Conservation (phyloP, 2,888 invertebrate species). For the Metacarcinus magister region DNA sequence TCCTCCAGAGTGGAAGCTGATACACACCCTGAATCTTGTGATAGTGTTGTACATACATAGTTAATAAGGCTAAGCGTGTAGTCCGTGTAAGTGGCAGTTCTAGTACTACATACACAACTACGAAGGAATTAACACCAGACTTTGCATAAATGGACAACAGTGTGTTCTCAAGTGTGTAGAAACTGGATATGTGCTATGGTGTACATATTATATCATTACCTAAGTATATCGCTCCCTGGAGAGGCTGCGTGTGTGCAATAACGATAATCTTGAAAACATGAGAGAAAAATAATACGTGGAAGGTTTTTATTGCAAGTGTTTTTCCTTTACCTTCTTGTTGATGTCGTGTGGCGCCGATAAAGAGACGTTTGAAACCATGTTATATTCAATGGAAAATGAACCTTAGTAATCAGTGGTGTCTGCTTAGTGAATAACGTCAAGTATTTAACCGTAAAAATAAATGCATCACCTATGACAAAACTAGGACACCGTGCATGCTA, state of each 20-base stretch:
- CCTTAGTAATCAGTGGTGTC: slow-evolving; percentile 18
- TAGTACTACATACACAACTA: slow-evolving; percentile 2
- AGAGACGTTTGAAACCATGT: background rate
- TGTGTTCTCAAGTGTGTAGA: slow-evolving; percentile 26
- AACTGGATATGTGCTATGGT: background rate
- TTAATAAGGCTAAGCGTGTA: slow-evolving; percentile 56
- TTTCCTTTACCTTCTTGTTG: background rate
- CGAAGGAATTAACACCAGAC: slow-evolving; percentile 9
- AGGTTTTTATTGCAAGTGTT: background rate
- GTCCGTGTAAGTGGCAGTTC: slow-evolving; percentile 51
- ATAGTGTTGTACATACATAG: slow-evolving; percentile 77
- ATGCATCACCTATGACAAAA: background rate
- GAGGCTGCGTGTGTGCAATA: slow-evolving; percentile 43
- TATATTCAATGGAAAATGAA: slow-evolving; percentile 37
- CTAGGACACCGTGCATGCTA: background rate
- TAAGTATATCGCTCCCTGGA: background rate
- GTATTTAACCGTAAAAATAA: background rate
- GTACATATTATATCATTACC: slow-evolving; percentile 18
- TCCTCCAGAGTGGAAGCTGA: slow-evolving; percentile 35
- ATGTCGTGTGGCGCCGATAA: background rate
- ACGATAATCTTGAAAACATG: slow-evolving; percentile 12
- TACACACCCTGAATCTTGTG: slow-evolving; percentile 70
- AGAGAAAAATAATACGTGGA: background rate
- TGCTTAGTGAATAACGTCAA: background rate
- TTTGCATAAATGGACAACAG: background rate